A percentile compares a stretch with the other conserved stretches of the same genome.
Evolutionary conservation across 2,888 invertebrate species (phyloP).

Genomic region (Megalurothrips usitatus): DNA sequence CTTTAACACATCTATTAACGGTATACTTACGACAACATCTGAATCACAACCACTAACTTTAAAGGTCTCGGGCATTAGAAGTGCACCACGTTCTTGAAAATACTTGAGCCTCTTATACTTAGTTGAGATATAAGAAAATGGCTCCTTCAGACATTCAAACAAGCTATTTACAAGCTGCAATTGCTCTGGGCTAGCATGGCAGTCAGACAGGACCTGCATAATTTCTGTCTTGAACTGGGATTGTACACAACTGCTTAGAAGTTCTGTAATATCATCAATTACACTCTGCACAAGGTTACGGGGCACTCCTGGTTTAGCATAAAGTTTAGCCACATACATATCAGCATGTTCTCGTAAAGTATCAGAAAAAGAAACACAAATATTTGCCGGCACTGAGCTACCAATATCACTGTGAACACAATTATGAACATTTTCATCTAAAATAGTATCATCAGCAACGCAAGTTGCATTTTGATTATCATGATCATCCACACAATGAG

Average conservation of each 20-base stretch:
- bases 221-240: background rate
- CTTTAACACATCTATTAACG: background rate
- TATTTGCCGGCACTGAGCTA: background rate
- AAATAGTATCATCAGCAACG: too few species aligned
- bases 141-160: background rate
- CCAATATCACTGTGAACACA: background rate
- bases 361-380: background rate
- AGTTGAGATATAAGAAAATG: background rate
- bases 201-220: background rate
- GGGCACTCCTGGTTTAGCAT: background rate
- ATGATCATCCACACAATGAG: too few species aligned
- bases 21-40: background rate
- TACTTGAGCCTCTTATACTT: background rate
- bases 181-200: background rate
- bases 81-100: background rate
- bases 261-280: background rate
- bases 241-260: background rate
- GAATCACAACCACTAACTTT: background rate
- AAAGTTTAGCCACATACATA: background rate
- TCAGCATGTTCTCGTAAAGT: background rate
- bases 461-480: background rate
- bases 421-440: too few species aligned
- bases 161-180: background rate
- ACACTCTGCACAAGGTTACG: background rate
- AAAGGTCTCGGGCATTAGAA: background rate